Evolutionary conservation across 2,113 vertebrate genomes (phyloP).

Genomic region (Notiomystis cincta): DNA sequence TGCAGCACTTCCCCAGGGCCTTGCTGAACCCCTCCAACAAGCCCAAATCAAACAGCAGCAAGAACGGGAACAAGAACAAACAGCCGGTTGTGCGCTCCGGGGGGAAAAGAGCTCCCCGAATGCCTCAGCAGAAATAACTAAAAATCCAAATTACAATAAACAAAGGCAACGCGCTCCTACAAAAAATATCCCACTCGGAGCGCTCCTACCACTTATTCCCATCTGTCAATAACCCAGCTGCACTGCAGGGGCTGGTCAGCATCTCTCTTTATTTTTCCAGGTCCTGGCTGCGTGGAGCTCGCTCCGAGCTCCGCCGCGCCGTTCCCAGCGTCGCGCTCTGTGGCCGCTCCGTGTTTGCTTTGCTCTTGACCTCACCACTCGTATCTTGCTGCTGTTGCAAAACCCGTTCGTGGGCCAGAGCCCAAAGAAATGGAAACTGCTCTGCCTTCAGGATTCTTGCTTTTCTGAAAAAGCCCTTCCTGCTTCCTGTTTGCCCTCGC

Average conservation of each 20-base stretch:
- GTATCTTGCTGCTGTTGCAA: conserved; percentile 28
- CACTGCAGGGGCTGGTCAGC: conserved; percentile 10
- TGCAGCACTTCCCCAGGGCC: not conserved
- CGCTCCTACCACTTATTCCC: not conserved
- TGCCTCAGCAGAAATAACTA: not conserved
- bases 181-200: not conserved
- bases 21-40: not conserved
- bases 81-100: not conserved
- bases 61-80: not conserved
- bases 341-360: conserved; percentile 19
- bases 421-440: not conserved
- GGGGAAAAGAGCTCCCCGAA: not conserved
- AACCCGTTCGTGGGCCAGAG: not conserved
- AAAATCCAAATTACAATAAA: conserved; percentile 41
- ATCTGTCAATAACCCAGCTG: conserved; percentile 34
- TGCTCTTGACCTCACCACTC: conserved; percentile 36
- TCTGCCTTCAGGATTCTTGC: not conserved
- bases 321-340: not conserved
- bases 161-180: not conserved
- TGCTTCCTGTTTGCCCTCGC: conserved; percentile 49
- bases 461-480: conserved; percentile 18
- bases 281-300: not conserved
- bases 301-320: not conserved
- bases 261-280: conserved; percentile 32
- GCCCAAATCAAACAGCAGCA: conserved; percentile 12